Conservation (phyloP, 2,888 invertebrate species). For the Aricia artaxerxes region DNA sequence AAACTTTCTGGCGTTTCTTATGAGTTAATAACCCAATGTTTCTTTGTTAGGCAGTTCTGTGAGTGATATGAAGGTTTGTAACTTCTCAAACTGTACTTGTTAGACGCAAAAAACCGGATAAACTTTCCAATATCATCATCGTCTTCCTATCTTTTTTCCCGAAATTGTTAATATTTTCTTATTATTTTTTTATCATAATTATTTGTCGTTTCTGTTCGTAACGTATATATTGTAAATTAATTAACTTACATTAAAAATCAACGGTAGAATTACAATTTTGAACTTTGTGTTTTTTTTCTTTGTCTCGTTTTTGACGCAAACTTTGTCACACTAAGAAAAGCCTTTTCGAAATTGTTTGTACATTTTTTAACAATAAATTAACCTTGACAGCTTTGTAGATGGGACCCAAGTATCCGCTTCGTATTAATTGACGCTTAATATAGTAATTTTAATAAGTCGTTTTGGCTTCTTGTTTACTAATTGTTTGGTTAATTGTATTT, state of each 20-base stretch:
- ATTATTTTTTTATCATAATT: no score
- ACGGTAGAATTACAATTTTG: no score
- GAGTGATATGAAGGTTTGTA: slow-evolving; percentile 16
- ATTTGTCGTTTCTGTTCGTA: no score
- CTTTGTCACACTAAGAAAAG: slow-evolving; percentile 16
- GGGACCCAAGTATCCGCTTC: neutral
- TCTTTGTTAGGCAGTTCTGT: slow-evolving; percentile 7
- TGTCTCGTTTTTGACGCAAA: neutral
- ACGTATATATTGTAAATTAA: no score
- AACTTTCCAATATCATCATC: slow-evolving; percentile 13
- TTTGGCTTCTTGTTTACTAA: neutral
- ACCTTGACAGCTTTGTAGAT: slow-evolving; percentile 8
- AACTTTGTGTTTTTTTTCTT: neutral
- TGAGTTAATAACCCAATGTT: slow-evolving; percentile 19
- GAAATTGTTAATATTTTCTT: no score
- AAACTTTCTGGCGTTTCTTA: slow-evolving; percentile 20
- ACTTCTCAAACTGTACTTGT: slow-evolving; percentile 8
- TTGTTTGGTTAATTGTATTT: neutral
- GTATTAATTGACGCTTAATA: slow-evolving; percentile 19
- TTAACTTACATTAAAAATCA: no score
- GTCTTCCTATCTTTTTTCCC: neutral
- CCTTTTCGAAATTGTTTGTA: slow-evolving; percentile 29
- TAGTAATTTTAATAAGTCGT: neutral
- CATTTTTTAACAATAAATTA: slow-evolving; percentile 34
- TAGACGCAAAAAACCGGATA: neutral